Base-by-base conservation (phyloP, 1,140 invertebrate genomes). In the Bombus waltoni region DNA sequence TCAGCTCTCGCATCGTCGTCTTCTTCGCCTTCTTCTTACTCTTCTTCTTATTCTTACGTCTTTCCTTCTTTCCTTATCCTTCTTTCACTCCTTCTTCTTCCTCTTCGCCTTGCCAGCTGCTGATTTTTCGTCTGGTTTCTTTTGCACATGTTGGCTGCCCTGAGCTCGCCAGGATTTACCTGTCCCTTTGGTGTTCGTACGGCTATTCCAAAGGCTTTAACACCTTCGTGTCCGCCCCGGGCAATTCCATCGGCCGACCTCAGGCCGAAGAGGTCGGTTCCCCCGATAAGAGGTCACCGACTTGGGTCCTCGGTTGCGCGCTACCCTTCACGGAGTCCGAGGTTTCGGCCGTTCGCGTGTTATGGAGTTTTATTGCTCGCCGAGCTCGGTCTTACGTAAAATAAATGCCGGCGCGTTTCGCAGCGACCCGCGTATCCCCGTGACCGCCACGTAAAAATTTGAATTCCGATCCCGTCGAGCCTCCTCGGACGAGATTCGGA, bases 211-310 rank as follows among this genome's bases (percentile, higher is more conserved):
- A 85, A 65, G 73, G 78, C 73, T 86, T 91, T 80, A 85, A 86
- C 88, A 83, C 85, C 81, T 83, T 62, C 66, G 47, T 44, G 68
- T 83, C 81, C 40, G 82, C 40, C 79, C 35, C 18, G 40, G 47
- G 13, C 84, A 28, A 83, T 82, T 84, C 71, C 78, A 77, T 80
- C 44, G 81, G 81, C 53, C 86, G 88, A 91, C 70, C 81, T 89
- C 65, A 84, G 40, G 47, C 9, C 59, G 42, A 28, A 35, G 71
- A 90, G 81, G 83, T 87, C 88, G 86, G 79, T 65, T 90, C 84
- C 73, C 72, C 68, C 89, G 89, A 91, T 91, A 89, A 87, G 76
- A 77, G 85, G 88, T 88, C 81, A 70, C 62, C 81, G 87, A 91
- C 80, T 79, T 40, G 59, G 59, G 25, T 73, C 81, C 75, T 76